These are phyloP conservation scores for Maccullochella peelii DNA, from an alignment of 2,113 vertebrate species.

Conservation along the genomic window DNA sequence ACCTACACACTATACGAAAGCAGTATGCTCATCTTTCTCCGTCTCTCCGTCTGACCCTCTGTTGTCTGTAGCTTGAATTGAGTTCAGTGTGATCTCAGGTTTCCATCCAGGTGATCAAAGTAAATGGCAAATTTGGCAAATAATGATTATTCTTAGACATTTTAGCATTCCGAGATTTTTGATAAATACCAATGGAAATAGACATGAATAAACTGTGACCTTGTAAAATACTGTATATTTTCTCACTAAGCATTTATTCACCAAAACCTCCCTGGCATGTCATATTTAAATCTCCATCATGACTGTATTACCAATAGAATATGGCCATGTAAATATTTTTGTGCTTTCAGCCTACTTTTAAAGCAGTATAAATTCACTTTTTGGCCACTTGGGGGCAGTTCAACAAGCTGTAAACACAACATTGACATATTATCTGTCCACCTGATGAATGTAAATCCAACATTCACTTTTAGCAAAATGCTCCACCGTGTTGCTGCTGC, in stretches of 20 bases:
- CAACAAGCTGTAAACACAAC: background rate
- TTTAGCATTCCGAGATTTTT: background rate
- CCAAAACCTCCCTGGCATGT: background rate
- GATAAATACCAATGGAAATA: background rate
- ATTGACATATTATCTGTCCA: background rate
- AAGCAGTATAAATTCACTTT: background rate
- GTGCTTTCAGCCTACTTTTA: background rate
- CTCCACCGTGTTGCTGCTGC: too few relatives aligned
- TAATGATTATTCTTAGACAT: background rate
- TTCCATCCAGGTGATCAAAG: background rate
- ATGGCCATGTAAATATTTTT: background rate
- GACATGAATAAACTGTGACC: background rate
- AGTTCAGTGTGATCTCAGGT: too few relatives aligned
- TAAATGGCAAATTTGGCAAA: background rate
- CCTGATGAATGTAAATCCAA: too few relatives aligned
- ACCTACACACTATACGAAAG: constrained; percentile 33
- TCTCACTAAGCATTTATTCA: background rate
- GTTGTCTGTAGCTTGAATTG: background rate
- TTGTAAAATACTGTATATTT: background rate
- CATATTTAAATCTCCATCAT: background rate
- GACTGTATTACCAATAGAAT: too few relatives aligned
- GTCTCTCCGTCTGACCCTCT: background rate
- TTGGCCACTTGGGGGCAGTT: background rate
- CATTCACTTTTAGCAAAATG: background rate
- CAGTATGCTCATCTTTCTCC: background rate